A percentile compares a stretch with the other conserved stretches of the same genome.
These are phyloP conservation scores for Lumbricus terrestris DNA, from an alignment of 2,888 invertebrate species.

Conservation along the genomic window DNA sequence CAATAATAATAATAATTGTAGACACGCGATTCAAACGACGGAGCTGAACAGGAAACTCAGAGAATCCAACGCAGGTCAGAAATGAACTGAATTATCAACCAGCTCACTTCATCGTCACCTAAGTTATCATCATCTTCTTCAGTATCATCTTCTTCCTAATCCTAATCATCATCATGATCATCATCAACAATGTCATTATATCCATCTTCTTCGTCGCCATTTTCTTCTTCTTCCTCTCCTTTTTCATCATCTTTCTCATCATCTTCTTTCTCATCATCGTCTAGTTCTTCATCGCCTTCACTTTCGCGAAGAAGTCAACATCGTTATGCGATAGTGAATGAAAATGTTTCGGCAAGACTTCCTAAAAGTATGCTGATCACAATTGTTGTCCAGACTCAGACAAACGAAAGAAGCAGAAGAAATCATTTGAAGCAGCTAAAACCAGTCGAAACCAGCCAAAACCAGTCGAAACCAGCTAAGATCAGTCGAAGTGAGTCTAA, in stretches of 20 bases:
- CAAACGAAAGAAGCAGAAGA: no score
- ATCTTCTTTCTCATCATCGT: background rate
- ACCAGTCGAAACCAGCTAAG: background rate
- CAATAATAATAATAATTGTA: no score
- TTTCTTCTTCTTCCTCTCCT: background rate
- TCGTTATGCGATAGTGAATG: no score
- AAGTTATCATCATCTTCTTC: no score
- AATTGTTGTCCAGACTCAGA: no score
- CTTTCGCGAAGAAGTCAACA: no score
- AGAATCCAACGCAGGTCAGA: background rate
- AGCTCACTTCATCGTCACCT: no score
- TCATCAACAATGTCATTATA: background rate
- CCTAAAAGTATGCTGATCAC: no score
- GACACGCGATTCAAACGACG: no score
- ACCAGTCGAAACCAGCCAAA: background rate
- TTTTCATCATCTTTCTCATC: constrained; percentile 9
- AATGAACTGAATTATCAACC: background rate
- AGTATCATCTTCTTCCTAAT: background rate
- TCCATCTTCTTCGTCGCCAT: no score
- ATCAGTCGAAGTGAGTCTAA: background rate
- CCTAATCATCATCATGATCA: constrained; percentile 8
- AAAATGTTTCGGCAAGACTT: no score
- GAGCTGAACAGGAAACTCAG: background rate
- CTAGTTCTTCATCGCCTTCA: no score
- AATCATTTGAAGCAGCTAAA: background rate